Conservation (phyloP, 2,797 vertebrate species). For the Atherinosoma microstoma region DNA sequence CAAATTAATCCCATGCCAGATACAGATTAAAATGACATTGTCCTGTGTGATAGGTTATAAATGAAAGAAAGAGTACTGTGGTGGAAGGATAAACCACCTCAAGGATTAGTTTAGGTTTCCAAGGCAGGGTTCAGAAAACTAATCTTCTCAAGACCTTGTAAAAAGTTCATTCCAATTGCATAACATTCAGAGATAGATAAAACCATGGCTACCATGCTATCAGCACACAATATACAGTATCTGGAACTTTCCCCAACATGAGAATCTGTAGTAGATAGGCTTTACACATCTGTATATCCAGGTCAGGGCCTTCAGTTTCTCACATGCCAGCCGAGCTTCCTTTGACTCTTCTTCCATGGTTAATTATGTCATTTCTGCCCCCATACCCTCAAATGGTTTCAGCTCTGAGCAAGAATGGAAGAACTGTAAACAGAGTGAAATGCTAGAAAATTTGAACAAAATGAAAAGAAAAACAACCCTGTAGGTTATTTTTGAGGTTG, state of each 20-base stretch:
- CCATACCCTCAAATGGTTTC: conserved; percentile 12
- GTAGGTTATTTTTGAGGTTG: conserved; percentile 59
- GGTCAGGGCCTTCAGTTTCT: conserved; percentile 14
- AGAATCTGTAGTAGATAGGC: background rate
- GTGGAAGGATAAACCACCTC: conserved; percentile 25
- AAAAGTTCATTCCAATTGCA: conserved; percentile 27
- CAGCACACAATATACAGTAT: background rate
- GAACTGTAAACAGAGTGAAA: conserved; percentile 42
- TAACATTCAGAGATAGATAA: conserved; percentile 2
- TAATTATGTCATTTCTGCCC: conserved; percentile 39
- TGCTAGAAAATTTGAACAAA: conserved; percentile 43
- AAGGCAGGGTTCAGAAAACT: conserved; percentile 27
- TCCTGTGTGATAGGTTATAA: conserved; percentile 29
- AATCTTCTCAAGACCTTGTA: conserved; percentile 27
- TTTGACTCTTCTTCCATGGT: conserved; percentile 5
- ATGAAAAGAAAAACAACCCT: conserved; percentile 40
- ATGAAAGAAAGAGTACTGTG: conserved; percentile 21
- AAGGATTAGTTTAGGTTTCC: conserved; percentile 57
- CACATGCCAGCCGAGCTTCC: conserved; percentile 13
- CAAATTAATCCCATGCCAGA: conserved; percentile 53
- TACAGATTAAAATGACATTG: conserved; percentile 49
- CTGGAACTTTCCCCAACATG: background rate
- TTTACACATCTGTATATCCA: conserved; percentile 11
- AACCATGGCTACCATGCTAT: background rate
- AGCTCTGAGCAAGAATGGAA: conserved; percentile 25